phyloP scores from a whole-genome alignment of 2,797 vertebrate species.

The Leptatherina wallacei region DNA sequence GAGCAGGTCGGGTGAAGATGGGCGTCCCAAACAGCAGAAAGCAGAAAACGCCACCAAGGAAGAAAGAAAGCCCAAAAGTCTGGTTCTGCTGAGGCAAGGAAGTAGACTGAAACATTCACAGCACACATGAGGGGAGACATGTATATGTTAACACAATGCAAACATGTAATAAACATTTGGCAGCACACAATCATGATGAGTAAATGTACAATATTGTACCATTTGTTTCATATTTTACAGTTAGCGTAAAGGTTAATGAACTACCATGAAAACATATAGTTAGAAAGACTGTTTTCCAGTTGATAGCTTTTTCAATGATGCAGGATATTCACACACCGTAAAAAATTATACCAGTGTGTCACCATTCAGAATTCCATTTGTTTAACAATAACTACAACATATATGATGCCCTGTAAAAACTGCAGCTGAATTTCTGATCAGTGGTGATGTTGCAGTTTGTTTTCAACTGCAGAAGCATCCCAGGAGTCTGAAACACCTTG shows the following conservation, averaged over 20 bases:
- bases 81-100: conserved; percentile 15
- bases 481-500: not conserved
- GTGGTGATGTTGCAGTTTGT: not conserved
- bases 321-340: not conserved
- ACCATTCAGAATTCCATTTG: conserved; percentile 3
- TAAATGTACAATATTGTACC: not conserved
- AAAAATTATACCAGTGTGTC: not conserved
- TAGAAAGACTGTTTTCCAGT: conserved; percentile 1
- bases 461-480: not conserved
- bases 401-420: not conserved
- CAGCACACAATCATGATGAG: conserved; percentile 18
- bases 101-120: conserved; percentile 6
- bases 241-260: conserved; percentile 10
- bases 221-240: conserved; percentile 4
- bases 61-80: conserved; percentile 22
- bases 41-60: conserved; percentile 1
- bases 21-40: conserved; percentile 10
- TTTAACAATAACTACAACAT: not conserved
- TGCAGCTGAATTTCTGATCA: not conserved
- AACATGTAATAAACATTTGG: not conserved
- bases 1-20: conserved; percentile 31
- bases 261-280: conserved; percentile 4
- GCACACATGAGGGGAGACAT: not conserved
- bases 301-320: not conserved
- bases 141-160: not conserved